Conservation (phyloP, 2,113 vertebrate genomes). For the Clarias gariepinus region DNA sequence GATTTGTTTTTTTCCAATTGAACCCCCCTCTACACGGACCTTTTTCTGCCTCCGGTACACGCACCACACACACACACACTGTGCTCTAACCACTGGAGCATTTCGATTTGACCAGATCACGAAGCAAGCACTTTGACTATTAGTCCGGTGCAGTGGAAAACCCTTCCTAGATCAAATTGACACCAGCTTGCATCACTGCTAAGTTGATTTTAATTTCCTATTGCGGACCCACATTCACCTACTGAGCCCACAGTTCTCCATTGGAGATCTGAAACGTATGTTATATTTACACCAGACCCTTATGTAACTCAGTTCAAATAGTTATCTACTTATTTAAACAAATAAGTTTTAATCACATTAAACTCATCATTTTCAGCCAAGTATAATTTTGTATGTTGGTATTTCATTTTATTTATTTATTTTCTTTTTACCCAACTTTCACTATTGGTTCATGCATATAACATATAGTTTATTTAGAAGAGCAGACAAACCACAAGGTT, state of each 20-base stretch:
- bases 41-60: constrained; percentile 10
- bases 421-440: background rate
- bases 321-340: background rate
- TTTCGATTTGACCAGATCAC: background rate
- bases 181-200: background rate
- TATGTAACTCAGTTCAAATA: background rate
- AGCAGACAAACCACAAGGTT: constrained; percentile 18
- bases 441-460: background rate
- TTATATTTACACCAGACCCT: background rate
- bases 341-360: too few species aligned
- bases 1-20: background rate
- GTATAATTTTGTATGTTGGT: background rate
- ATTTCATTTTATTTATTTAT: background rate
- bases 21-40: background rate
- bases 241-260: background rate
- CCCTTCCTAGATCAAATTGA: background rate
- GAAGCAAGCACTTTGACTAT: background rate
- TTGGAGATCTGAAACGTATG: background rate
- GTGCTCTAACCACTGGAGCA: background rate
- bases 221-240: background rate
- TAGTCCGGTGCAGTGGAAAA: background rate
- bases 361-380: background rate
- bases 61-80: too few species aligned
- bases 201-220: background rate
- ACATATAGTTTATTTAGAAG: background rate